Percentiles rank a stretch among this genome's conserved stretches.
Conservation (phyloP, 2,888 invertebrate species). For the Dioctria rufipes region DNA sequence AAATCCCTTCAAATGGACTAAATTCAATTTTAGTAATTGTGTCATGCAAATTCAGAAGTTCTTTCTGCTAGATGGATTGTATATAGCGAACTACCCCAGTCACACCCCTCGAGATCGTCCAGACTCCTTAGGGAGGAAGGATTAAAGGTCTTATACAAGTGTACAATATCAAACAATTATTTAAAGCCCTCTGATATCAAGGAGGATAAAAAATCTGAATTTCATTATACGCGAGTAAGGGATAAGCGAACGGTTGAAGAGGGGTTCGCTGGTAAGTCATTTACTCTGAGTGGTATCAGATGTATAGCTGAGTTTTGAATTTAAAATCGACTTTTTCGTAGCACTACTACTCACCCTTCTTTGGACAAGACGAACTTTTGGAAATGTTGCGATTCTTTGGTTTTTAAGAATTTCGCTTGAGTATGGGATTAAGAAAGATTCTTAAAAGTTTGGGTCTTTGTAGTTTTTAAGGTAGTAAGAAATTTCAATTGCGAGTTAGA, state of each 20-base stretch:
- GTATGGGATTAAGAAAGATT: no score
- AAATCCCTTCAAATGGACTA: conserved; percentile 42
- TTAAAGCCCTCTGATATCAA: conserved; percentile 59
- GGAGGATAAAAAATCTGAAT: conserved; percentile 58
- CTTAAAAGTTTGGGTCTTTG: no score
- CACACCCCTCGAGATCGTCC: neutral
- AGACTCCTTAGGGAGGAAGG: conserved; percentile 53
- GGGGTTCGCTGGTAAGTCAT: conserved; percentile 56
- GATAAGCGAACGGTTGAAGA: conserved; percentile 3
- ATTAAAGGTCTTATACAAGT: conserved; percentile 58
- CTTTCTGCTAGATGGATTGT: conserved; percentile 4
- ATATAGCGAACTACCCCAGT: conserved; percentile 41
- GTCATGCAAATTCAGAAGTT: conserved; percentile 55
- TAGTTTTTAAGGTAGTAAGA: no score
- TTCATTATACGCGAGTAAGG: conserved; percentile 52
- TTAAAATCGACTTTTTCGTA: conserved; percentile 54
- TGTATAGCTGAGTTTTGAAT: conserved; percentile 57
- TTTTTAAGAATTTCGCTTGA: no score
- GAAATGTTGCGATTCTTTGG: no score
- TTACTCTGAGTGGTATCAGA: conserved; percentile 61
- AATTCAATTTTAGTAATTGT: conserved; percentile 59
- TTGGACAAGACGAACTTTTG: no score
- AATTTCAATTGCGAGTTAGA: no score
- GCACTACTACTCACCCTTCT: neutral
- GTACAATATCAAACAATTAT: conserved; percentile 61